Percentiles rank a stretch among this genome's conserved stretches.
phyloP scores from a whole-genome alignment of 2,888 invertebrate species.

The Thelaira solivaga region DNA sequence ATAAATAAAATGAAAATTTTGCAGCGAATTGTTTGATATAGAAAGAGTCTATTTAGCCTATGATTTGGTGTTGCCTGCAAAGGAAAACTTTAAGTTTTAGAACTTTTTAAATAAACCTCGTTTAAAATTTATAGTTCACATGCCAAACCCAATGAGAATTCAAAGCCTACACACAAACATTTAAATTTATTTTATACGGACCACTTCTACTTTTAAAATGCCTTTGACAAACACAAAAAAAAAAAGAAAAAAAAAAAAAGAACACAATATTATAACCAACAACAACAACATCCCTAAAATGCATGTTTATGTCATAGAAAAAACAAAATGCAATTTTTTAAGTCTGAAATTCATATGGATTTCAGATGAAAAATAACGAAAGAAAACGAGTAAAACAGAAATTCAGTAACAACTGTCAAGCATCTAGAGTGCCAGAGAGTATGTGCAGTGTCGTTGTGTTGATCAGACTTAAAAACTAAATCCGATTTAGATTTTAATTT shows the following conservation, averaged over 20 bases:
- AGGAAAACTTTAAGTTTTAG: too few relatives aligned
- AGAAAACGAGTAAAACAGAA: background rate
- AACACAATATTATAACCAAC: conserved; percentile 9
- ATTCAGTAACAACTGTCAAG: conserved; percentile 45
- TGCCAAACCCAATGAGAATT: background rate
- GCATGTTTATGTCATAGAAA: conserved; percentile 58
- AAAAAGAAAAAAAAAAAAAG: too few relatives aligned
- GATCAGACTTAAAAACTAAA: conserved; percentile 45
- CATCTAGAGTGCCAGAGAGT: conserved; percentile 10
- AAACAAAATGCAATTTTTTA: conserved; percentile 61
- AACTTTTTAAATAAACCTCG: too few relatives aligned
- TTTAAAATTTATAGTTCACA: conserved; percentile 39
- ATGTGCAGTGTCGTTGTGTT: conserved; percentile 15
- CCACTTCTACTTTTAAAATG: conserved; percentile 24
- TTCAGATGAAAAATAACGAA: background rate
- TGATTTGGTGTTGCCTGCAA: too few relatives aligned
- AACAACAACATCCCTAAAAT: conserved; percentile 54
- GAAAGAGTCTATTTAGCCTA: too few relatives aligned
- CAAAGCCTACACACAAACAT: conserved; percentile 51
- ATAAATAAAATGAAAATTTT: too few relatives aligned
- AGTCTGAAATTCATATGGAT: conserved; percentile 43
- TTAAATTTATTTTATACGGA: conserved; percentile 37
- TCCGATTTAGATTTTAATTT: conserved; percentile 54
- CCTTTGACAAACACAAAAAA: too few relatives aligned
- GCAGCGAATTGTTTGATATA: too few relatives aligned